Percentiles rank a stretch among this genome's conserved stretches.
Conservation (phyloP, 2,113 vertebrate species). For the Dasyprocta punctata region DNA sequence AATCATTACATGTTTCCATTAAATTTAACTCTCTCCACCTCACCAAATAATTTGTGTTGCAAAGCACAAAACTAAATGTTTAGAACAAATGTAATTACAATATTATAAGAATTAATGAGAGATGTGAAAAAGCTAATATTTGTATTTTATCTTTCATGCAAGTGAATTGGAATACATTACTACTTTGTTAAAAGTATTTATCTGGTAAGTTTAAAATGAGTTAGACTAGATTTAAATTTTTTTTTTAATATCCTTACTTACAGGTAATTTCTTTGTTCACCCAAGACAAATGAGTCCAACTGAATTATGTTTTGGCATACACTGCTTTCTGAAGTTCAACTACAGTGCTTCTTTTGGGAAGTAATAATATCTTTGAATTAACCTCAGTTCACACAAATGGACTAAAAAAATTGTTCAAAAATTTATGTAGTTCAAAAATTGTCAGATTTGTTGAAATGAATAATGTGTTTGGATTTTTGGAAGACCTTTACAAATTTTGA, state of each 20-base stretch:
- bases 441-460: slow-evolving; percentile 75
- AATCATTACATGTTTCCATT: slow-evolving; percentile 54
- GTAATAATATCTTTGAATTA: slow-evolving; percentile 66
- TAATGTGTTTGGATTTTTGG: slow-evolving; percentile 82
- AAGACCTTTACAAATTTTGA: slow-evolving; percentile 79
- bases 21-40: slow-evolving; percentile 5
- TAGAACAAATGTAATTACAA: slow-evolving; percentile 36
- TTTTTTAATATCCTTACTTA: not conserved
- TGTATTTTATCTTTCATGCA: not conserved
- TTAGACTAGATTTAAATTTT: not conserved
- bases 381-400: slow-evolving; percentile 79
- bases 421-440: slow-evolving; percentile 70
- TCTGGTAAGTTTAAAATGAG: slow-evolving; percentile 45
- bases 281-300: not conserved
- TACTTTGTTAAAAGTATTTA: slow-evolving; percentile 50
- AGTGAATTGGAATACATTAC: not conserved
- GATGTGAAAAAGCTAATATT: slow-evolving; percentile 51
- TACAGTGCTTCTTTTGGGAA: slow-evolving; percentile 33
- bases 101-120: slow-evolving; percentile 48
- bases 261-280: slow-evolving; percentile 48
- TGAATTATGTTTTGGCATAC: slow-evolving; percentile 29
- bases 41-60: not conserved
- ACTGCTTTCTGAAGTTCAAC: slow-evolving; percentile 34
- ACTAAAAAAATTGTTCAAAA: slow-evolving; percentile 79
- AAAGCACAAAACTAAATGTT: slow-evolving; percentile 42